Evolutionary conservation across 2,797 vertebrate species (phyloP).

Genomic region (Champsocephalus gunnari): DNA sequence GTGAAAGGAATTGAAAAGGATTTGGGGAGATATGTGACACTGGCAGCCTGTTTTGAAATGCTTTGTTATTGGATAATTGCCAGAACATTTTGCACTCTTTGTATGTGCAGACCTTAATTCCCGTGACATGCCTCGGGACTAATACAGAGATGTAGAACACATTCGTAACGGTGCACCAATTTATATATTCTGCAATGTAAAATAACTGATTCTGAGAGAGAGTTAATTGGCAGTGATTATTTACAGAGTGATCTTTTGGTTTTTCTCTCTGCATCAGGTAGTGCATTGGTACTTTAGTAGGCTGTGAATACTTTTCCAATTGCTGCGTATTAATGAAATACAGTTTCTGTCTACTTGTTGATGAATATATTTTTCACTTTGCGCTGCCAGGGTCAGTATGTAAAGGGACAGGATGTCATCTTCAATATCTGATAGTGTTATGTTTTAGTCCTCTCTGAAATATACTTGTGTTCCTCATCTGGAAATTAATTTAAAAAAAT

Average conservation of each 20-base stretch:
- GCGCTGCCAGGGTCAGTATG: no score
- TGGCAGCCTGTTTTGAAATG: conserved; percentile 5
- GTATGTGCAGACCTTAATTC: background rate
- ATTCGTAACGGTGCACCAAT: no score
- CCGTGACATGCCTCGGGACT: background rate
- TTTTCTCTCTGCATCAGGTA: no score
- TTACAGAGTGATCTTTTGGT: no score
- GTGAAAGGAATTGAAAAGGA: background rate
- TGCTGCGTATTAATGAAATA: no score
- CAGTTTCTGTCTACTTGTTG: no score
- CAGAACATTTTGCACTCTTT: background rate
- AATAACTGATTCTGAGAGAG: no score
- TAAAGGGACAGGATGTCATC: background rate
- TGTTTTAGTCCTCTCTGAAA: background rate
- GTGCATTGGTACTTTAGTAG: no score
- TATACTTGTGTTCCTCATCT: background rate
- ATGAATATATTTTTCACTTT: no score
- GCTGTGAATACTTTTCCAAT: no score
- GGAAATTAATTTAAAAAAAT: background rate
- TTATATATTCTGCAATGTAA: no score
- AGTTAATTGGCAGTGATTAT: no score
- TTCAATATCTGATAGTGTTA: background rate
- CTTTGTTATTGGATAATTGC: conserved; percentile 6
- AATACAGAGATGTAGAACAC: background rate
- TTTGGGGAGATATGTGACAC: background rate